Evolutionary conservation across 2,888 invertebrate species (phyloP), one percentile per base, ranked within the genome.

Genomic region (Zaprionus bogoriensis): DNA sequence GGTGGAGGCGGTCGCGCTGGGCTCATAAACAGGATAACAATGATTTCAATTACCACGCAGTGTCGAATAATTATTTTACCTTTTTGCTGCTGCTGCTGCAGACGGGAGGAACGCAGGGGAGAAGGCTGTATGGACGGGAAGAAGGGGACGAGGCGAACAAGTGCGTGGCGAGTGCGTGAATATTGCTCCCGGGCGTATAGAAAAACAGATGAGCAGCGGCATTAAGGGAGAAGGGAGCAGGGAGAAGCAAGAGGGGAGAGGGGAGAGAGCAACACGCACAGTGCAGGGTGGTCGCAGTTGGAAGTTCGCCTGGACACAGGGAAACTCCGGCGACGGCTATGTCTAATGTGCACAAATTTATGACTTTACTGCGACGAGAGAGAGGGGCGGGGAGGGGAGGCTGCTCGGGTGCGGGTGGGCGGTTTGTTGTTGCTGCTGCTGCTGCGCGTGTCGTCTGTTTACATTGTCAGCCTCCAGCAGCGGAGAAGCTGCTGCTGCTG

Each of bases 121-220:
- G 86, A 82, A 14, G 17, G 39, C 4, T n/a, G n/a, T n/a, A n/a
- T n/a, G n/a, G 39, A 5, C 2, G 5, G 20, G n/a, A 1, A 20
- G 39, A 39, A 14, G 32, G 32, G n/a, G 30, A 14, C 1, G 12
- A 12, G 5, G 14, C 14, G 32, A 36, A 36, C 32, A 36, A 36
- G 32, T 36, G 32, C 14, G 30, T 32, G 30, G 30, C 30, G 52
- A 85, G 78, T 85, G 87, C 84, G 87, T 87, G 83, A 86, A 88
- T 88, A 89, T 89, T 87, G 89, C 89, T 89, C 89, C 89, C 89
- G 88, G 88, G 89, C 88, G 88, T 73, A 87, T 83, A 41, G 41
- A 89, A 87, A 80, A 89, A 74, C 89, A 89, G 89, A 89, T 89
- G 87, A 88, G 63, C 75, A 55, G 42, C 51, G 50, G 51, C 39